Evolutionary conservation across 2,113 vertebrate genomes (phyloP).

Genomic region (Rhinolophus sinicus): DNA sequence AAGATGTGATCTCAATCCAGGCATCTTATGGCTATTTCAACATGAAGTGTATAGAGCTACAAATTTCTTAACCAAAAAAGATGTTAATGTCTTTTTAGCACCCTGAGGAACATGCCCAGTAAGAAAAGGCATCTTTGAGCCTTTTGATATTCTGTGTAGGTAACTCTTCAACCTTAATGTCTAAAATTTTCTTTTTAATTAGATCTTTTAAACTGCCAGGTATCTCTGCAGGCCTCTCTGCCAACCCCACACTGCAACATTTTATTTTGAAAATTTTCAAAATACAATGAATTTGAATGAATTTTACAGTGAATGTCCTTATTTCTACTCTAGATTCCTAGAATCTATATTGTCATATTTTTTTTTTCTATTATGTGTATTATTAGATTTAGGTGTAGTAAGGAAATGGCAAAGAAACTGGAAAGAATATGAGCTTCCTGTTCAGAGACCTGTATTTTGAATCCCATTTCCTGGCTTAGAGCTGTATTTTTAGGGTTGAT

Average conservation of each 20-base stretch:
- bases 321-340: background rate
- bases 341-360: background rate
- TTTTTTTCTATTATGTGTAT: background rate
- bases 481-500: background rate
- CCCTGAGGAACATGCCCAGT: background rate
- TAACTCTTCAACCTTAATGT: background rate
- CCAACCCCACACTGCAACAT: background rate
- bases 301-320: constrained; percentile 25
- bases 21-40: background rate
- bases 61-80: background rate
- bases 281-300: background rate
- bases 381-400: background rate
- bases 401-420: background rate
- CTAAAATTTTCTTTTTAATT: background rate
- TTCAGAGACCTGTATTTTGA: background rate
- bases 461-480: background rate
- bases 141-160: background rate
- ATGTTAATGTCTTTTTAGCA: background rate
- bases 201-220: background rate
- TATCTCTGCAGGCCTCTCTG: background rate
- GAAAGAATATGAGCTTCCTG: background rate
- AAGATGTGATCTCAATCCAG: background rate
- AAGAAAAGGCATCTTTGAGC: background rate
- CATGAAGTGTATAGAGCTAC: background rate
- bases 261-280: constrained; percentile 33